Base-by-base conservation (phyloP, 2,888 invertebrate genomes). In the Heterodera filipjevi region DNA sequence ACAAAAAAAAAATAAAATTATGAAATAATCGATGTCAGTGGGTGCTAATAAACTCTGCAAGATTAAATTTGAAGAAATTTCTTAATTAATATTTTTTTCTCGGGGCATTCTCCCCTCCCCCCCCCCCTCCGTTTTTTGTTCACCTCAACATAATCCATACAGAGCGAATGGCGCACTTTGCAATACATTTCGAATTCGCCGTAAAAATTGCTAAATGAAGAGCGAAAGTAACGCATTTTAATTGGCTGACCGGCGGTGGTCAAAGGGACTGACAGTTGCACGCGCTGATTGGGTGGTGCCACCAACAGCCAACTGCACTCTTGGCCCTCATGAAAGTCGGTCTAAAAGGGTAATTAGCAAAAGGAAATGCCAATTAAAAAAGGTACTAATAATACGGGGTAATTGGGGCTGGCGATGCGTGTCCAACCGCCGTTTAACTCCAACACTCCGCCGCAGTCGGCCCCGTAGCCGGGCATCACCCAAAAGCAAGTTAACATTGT, bases 171-270 rank as follows among this genome's bases (percentile, higher is more conserved):
- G 27, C 87, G 79, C n/a, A 89, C 85, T 81, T 89, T 89, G 80
- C 89, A 89, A 77, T 89, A 89, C 87, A 89, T 88, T 79, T 89
- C 89, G 77, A 89, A 89, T 73, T 86, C 86, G 6, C 87, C 89
- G 68, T 82, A 80, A 77, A 89, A 89, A 75, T 89, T 86, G 73
- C 75, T 75, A 39, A 59, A 44, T 22, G 16, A 22, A 12, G n/a
- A n/a, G n/a, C 35, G 35, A 14, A 27, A 27, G 32, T 8, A 16
- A 22, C 22, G 49, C 10, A 22, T 64, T 27, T n/a, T 49, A 22
- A 12, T 64, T 35, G 32, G 27, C 1, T 8, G 19, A 27, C 16
- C 27, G 66, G 27, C 27, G 6, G 30, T 8, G 5, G n/a, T n/a
- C n/a, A 12, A 49, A 46, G 53, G 35, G 10, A 8, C 19, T 75